phyloP scores from a whole-genome alignment of 1,140 invertebrate species.

The Orchesella cincta region DNA sequence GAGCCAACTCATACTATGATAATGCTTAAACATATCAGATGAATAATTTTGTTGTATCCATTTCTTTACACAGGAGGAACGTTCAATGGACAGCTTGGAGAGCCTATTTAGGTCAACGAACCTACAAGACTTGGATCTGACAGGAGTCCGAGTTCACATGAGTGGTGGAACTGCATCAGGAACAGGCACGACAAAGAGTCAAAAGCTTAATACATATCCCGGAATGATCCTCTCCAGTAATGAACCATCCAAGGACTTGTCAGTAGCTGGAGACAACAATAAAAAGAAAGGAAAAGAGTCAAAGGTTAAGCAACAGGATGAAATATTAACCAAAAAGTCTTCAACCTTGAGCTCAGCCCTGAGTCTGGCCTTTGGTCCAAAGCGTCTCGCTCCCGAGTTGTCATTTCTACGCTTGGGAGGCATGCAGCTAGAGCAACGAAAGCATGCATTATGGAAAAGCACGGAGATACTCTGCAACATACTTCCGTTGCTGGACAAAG shows the following conservation, averaged over 20 bases:
- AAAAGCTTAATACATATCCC: neutral
- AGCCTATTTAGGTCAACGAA: slow-evolving; percentile 42
- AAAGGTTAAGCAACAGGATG: neutral
- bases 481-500: slow-evolving; percentile 41
- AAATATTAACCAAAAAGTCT: neutral
- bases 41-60: too few species aligned
- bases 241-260: neutral
- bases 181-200: slow-evolving; percentile 11
- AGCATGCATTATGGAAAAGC: slow-evolving; percentile 39
- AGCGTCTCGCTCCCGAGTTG: slow-evolving; percentile 4
- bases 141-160: slow-evolving; percentile 46
- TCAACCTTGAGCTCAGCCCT: neutral
- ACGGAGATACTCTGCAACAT: slow-evolving; percentile 41
- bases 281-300: slow-evolving; percentile 1
- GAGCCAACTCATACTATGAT: too few species aligned
- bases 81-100: slow-evolving; percentile 46
- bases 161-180: slow-evolving; percentile 14
- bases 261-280: neutral
- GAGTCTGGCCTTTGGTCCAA: slow-evolving; percentile 17
- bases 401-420: slow-evolving; percentile 48
- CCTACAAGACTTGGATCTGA: slow-evolving; percentile 48
- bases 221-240: neutral
- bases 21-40: too few species aligned
- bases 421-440: slow-evolving; percentile 43
- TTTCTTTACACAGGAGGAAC: slow-evolving; percentile 44